Percentiles rank a stretch among this genome's conserved stretches.
Evolutionary conservation across 2,888 invertebrate genomes (phyloP).

Genomic region (Morpho achilles): DNA sequence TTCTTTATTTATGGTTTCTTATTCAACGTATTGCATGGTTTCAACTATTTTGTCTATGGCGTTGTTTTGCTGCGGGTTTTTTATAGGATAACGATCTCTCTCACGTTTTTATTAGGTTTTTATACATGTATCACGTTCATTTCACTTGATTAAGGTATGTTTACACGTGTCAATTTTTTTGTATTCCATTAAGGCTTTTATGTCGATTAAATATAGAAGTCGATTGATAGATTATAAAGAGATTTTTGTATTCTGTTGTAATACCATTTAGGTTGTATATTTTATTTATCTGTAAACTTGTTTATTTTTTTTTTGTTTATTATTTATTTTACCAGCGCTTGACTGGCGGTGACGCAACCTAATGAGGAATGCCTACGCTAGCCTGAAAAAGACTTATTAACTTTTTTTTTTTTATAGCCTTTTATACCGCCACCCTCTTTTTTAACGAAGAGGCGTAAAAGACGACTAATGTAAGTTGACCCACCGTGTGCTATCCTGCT

Average conservation of each 20-base stretch:
- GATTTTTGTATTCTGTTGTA: background rate
- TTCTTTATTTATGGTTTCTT: background rate
- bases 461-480: too few relatives aligned
- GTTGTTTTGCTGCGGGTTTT: conserved; percentile 30
- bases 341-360: too few relatives aligned
- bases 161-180: conserved; percentile 53
- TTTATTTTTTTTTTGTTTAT: too few relatives aligned
- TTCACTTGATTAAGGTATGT: conserved; percentile 63
- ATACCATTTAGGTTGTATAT: background rate
- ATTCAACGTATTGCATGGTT: conserved; percentile 30
- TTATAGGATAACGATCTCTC: conserved; percentile 64
- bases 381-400: too few relatives aligned
- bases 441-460: too few relatives aligned
- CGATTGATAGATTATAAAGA: background rate
- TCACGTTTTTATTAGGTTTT: conserved; percentile 68
- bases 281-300: background rate
- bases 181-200: conserved; percentile 10
- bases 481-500: too few relatives aligned
- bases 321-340: too few relatives aligned
- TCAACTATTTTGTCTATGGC: conserved; percentile 46
- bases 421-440: too few relatives aligned
- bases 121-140: conserved; percentile 49
- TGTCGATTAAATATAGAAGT: background rate
- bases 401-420: too few relatives aligned
- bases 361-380: too few relatives aligned